A percentile compares a stretch with the other conserved stretches of the same genome.
phyloP scores from a whole-genome alignment of 2,113 vertebrate species.

The Arenaria interpres region DNA sequence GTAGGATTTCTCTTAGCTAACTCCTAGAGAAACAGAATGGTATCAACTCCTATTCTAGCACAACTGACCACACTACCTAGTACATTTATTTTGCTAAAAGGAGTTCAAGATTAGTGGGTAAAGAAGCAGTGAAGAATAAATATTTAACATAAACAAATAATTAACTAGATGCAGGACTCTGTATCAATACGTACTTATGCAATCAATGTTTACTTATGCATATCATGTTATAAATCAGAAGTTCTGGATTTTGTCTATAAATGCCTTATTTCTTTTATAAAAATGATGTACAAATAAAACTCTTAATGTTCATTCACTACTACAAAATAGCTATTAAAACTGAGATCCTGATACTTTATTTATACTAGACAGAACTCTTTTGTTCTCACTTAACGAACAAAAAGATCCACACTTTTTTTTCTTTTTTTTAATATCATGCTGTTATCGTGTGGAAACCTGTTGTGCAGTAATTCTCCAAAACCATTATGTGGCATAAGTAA shows the following conservation, averaged over 20 bases:
- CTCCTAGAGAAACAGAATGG: background rate
- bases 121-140: background rate
- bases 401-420: background rate
- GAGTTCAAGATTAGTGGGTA: background rate
- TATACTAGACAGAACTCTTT: background rate
- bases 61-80: background rate
- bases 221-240: background rate
- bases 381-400: background rate
- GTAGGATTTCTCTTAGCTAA: background rate
- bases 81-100: background rate
- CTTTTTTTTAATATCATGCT: background rate
- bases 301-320: background rate
- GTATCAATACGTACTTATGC: background rate
- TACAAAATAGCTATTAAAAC: background rate
- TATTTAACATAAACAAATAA: background rate
- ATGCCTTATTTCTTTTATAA: background rate
- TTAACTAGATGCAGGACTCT: background rate
- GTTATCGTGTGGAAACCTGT: background rate
- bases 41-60: background rate
- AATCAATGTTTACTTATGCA: too few species aligned
- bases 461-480: background rate
- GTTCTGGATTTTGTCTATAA: background rate
- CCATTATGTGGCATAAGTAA: background rate
- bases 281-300: background rate
- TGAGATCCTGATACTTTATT: background rate